Evolutionary conservation across 2,797 vertebrate genomes (phyloP).

Genomic region (Crenichthys baileyi): DNA sequence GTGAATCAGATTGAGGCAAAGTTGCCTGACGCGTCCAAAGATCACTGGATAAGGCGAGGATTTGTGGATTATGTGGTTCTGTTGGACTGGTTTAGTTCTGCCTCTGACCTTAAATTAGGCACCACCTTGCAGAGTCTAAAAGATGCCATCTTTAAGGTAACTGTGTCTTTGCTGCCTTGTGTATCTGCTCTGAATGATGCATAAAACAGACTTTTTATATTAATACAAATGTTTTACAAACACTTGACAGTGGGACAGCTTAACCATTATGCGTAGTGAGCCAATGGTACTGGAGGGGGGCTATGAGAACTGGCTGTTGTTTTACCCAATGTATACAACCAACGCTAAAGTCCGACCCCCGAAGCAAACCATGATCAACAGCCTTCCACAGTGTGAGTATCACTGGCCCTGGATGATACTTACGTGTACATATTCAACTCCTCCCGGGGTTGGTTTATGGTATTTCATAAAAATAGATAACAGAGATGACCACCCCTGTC

Average conservation of each 20-base stretch:
- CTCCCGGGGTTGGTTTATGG: too few species aligned
- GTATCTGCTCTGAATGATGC: neutral
- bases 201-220: neutral
- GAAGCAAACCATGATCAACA: constrained; percentile 77
- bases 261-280: constrained; percentile 89
- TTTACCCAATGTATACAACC: constrained; percentile 95
- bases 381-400: constrained; percentile 89
- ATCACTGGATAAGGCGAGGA: constrained; percentile 87
- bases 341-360: constrained; percentile 92
- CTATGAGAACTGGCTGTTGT: constrained; percentile 97
- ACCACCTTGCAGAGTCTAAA: constrained; percentile 93
- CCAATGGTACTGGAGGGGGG: constrained; percentile 95
- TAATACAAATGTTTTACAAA: constrained; percentile 23
- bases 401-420: neutral
- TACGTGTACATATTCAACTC: neutral
- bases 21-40: constrained; percentile 88
- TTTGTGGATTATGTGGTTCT: constrained; percentile 90
- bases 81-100: constrained; percentile 95
- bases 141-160: constrained; percentile 96
- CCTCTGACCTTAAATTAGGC: constrained; percentile 87
- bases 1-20: constrained; percentile 90
- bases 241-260: constrained; percentile 91
- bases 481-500: too few species aligned
- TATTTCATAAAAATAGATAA: too few species aligned
- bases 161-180: neutral